Evolutionary conservation across 1,140 invertebrate genomes (phyloP).

Genomic region (Drosophila pachea): DNA sequence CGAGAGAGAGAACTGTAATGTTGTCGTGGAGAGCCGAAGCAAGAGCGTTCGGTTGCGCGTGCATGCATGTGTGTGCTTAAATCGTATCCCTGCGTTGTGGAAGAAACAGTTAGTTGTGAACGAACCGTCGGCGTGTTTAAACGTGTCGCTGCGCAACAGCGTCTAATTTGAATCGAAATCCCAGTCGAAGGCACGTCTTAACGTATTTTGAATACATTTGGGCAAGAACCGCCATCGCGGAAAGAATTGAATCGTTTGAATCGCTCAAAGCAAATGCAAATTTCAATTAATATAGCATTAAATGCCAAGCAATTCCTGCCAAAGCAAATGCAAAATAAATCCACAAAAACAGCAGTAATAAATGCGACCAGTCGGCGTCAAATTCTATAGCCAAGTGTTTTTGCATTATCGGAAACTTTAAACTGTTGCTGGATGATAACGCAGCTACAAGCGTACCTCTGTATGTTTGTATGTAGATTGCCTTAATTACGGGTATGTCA

Average conservation of each 20-base stretch:
- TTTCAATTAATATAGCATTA: not conserved
- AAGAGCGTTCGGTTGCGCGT: constrained; percentile 7
- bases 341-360: constrained; percentile 11
- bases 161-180: constrained; percentile 18
- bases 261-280: constrained; percentile 7
- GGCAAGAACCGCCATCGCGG: constrained; percentile 27
- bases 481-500: constrained; percentile 57
- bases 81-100: constrained; percentile 8
- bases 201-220: constrained; percentile 28
- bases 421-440: constrained; percentile 34
- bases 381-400: constrained; percentile 28
- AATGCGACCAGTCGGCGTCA: constrained; percentile 32
- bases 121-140: constrained; percentile 41
- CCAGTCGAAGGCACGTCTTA: constrained; percentile 28
- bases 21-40: not conserved
- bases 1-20: not conserved
- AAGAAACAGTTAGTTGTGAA: constrained; percentile 48
- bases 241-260: constrained; percentile 41
- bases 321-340: constrained; percentile 28
- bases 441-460: not conserved
- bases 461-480: constrained; percentile 8
- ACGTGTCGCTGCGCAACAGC: constrained; percentile 33
- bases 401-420: constrained; percentile 37
- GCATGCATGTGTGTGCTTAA: constrained; percentile 14
- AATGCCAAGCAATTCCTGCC: constrained; percentile 30